Evolutionary conservation across 2,797 vertebrate genomes (phyloP).

Genomic region (Sphenodon punctatus): DNA sequence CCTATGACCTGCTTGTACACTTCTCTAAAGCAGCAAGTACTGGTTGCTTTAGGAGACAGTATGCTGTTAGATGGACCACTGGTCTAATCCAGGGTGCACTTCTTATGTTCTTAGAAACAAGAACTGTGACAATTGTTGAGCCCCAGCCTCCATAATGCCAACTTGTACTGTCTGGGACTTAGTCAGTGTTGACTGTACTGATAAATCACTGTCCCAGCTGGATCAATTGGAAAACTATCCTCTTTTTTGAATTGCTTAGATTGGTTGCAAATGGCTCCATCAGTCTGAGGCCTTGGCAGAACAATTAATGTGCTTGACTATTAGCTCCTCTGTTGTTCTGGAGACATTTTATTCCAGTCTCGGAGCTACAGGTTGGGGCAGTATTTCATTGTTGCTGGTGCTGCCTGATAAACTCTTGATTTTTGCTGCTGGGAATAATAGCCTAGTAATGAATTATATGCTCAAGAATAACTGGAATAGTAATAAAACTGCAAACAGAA

Average conservation of each 20-base stretch:
- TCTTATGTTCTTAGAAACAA: neutral
- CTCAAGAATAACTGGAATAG: constrained; percentile 71
- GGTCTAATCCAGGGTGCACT: neutral
- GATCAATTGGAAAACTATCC: neutral
- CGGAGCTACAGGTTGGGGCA: neutral
- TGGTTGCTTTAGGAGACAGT: no score
- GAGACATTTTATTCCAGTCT: neutral
- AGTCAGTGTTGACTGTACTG: neutral
- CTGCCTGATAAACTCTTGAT: constrained; percentile 65
- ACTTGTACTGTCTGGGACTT: neutral
- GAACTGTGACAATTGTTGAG: neutral
- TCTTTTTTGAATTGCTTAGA: neutral
- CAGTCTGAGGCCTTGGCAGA: neutral
- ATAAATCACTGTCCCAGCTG: neutral
- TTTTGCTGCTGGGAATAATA: constrained; percentile 72
- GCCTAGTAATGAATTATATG: constrained; percentile 66
- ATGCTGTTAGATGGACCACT: no score
- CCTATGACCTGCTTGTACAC: no score
- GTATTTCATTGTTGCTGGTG: constrained; percentile 44
- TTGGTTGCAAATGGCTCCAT: neutral
- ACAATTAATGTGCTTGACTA: rapidly evolving
- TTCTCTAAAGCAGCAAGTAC: no score
- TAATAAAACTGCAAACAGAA: constrained; percentile 67
- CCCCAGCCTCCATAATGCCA: neutral
- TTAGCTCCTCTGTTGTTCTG: neutral